Evolutionary conservation across 2,113 vertebrate genomes (phyloP).

Genomic region (Anhinga rufa): DNA sequence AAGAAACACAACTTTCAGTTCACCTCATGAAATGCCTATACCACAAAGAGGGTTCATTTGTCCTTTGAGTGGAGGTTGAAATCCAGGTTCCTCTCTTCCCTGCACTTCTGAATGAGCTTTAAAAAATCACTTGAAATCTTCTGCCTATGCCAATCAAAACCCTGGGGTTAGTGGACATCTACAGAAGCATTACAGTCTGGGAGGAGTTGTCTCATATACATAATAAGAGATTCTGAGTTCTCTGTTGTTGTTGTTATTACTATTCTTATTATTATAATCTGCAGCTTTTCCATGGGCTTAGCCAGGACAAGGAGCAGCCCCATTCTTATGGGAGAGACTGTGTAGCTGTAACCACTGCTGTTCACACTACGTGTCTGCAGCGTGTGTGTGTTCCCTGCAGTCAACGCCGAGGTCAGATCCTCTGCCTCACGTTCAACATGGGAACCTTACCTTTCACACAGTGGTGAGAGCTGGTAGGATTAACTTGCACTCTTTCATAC

Average conservation of each 20-base stretch:
- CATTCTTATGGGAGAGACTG: not conserved
- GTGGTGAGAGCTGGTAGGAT: rapidly evolving
- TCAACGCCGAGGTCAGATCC: not conserved
- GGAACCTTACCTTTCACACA: not conserved
- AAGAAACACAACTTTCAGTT: not conserved
- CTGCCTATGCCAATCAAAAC: not conserved
- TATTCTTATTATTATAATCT: not conserved
- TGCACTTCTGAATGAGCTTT: not conserved
- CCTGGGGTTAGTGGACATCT: not conserved
- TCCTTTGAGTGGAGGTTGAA: not conserved
- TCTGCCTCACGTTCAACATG: not conserved
- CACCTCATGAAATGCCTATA: not conserved
- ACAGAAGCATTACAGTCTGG: not conserved
- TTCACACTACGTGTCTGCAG: rapidly evolving
- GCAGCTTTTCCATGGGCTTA: not conserved
- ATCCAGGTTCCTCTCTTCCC: not conserved
- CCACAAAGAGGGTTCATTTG: not conserved
- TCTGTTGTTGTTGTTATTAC: not conserved
- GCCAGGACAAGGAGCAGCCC: not conserved
- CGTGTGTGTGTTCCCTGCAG: not conserved
- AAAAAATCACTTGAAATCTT: not conserved
- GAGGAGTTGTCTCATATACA: rapidly evolving
- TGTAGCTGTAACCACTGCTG: not conserved
- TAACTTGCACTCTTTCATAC: not conserved
- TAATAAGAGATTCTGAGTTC: not conserved